Conservation (phyloP, 2,113 vertebrate genomes). For the Copsychus sechellarum region DNA sequence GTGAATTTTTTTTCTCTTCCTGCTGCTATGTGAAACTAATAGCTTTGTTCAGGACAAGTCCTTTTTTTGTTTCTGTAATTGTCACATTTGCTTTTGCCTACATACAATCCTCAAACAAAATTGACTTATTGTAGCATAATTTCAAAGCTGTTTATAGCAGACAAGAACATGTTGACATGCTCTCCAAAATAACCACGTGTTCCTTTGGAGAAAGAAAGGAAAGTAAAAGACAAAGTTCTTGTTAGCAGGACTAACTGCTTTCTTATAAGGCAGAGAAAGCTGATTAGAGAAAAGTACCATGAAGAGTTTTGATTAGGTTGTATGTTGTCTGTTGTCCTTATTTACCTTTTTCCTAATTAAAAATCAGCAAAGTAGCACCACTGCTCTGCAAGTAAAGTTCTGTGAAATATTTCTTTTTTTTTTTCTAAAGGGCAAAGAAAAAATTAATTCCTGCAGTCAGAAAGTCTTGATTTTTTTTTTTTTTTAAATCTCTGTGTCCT, state of each 20-base stretch:
- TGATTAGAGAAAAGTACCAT: neutral
- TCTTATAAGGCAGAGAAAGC: neutral
- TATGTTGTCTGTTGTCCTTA: neutral
- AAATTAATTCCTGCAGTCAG: neutral
- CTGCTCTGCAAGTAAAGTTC: neutral
- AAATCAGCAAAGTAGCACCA: fast-evolving
- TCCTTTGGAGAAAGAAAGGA: neutral
- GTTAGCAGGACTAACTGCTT: neutral
- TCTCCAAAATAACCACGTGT: neutral
- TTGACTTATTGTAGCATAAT: neutral
- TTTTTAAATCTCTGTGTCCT: neutral
- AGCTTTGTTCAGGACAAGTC: neutral
- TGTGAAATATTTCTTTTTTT: neutral
- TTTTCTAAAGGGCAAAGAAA: neutral
- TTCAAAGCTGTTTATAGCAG: neutral
- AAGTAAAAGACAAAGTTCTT: neutral
- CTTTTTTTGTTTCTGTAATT: neutral
- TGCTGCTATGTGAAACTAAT: neutral
- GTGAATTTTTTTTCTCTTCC: neutral
- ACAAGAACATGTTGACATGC: neutral
- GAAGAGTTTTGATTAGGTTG: neutral
- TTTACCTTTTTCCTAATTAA: neutral
- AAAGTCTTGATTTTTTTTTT: neutral
- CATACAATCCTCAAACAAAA: neutral
- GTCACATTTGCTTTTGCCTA: neutral